Evolutionary conservation across 2,113 vertebrate genomes (phyloP).

Genomic region (Nettapus auritus): DNA sequence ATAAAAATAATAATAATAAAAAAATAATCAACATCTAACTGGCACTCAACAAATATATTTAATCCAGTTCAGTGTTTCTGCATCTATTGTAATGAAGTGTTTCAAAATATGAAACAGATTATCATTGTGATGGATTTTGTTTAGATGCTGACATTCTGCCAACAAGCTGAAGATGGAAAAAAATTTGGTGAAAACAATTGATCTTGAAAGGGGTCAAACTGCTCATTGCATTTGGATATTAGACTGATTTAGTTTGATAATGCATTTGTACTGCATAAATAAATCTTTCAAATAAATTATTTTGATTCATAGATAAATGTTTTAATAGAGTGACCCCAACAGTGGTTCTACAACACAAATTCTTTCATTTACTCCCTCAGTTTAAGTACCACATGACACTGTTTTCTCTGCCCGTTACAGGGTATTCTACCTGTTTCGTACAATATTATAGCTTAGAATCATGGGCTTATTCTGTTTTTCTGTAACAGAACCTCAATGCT

Average conservation of each 20-base stretch:
- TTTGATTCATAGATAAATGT: neutral
- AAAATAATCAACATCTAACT: neutral
- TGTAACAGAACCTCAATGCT: neutral
- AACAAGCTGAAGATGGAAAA: conserved; percentile 37
- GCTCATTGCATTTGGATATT: conserved; percentile 34
- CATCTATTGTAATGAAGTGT: neutral
- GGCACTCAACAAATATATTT: neutral
- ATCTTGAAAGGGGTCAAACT: conserved; percentile 40
- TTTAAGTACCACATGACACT: neutral
- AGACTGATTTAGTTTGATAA: conserved; percentile 44
- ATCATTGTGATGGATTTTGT: conserved; percentile 4
- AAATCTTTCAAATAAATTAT: conserved; percentile 14
- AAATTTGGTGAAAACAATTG: conserved; percentile 38
- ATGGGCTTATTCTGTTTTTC: neutral
- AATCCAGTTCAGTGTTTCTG: conserved; percentile 16
- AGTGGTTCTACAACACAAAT: neutral
- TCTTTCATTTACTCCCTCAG: neutral
- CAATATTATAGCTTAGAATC: neutral
- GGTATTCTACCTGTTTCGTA: neutral
- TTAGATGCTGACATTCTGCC: conserved; percentile 21
- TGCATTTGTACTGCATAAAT: neutral
- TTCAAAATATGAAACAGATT: conserved; percentile 8
- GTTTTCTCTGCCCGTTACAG: neutral
- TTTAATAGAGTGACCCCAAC: neutral
- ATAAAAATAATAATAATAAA: neutral